Evolutionary conservation across 2,888 invertebrate genomes (phyloP).

Genomic region (Ophion costatus): DNA sequence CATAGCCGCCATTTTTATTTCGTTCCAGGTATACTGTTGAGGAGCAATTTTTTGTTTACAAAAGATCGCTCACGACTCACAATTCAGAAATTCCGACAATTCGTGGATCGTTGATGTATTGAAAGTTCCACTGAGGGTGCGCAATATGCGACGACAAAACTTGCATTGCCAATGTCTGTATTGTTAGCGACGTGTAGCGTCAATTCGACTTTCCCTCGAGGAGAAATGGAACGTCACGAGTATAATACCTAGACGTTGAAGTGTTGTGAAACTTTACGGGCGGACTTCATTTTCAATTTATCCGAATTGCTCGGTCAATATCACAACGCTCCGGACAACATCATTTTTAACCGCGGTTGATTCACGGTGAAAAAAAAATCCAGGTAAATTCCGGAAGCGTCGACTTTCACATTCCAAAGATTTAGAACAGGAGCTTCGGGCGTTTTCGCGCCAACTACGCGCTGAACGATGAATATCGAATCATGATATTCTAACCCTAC

Average conservation of each 20-base stretch:
- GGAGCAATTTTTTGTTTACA: not conserved
- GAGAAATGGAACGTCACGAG: slow-evolving; percentile 57
- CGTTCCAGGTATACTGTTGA: not conserved
- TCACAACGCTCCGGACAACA: not conserved
- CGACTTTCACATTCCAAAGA: too few relatives aligned
- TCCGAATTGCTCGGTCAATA: not conserved
- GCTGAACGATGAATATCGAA: too few relatives aligned
- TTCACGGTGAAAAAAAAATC: too few relatives aligned
- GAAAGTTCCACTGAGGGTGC: slow-evolving; percentile 10
- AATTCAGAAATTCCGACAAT: not conserved
- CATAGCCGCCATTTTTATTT: too few relatives aligned
- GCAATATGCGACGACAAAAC: not conserved
- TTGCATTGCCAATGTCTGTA: slow-evolving; percentile 30
- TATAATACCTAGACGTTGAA: slow-evolving; percentile 2
- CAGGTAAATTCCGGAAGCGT: too few relatives aligned
- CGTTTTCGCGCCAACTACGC: too few relatives aligned
- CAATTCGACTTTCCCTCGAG: slow-evolving; percentile 61
- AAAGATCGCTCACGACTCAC: not conserved
- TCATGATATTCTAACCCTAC: too few relatives aligned
- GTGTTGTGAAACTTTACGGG: slow-evolving; percentile 34
- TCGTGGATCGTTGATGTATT: slow-evolving; percentile 10
- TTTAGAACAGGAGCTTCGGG: too few relatives aligned
- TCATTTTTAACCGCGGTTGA: not conserved
- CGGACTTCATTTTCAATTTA: not conserved
- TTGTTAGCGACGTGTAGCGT: slow-evolving; percentile 21